Base-by-base conservation (phyloP, 2,888 invertebrate genomes). In the Glaucopsyche alexis region DNA sequence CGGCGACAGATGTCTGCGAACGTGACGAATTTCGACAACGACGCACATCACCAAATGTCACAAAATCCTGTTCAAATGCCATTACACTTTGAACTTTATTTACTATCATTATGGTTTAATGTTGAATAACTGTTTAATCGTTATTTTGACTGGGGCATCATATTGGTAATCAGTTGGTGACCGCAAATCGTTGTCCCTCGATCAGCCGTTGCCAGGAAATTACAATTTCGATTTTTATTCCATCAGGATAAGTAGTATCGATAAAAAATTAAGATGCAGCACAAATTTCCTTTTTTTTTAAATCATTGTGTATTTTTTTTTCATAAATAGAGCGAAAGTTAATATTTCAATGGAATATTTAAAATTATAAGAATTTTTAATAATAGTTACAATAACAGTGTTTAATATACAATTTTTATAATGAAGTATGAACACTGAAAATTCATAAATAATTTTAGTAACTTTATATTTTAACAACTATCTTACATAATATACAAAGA, bases 161-260 rank as follows among this genome's bases (percentile, higher is more conserved):
- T 89, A 88, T 88, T 86, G 87, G 91, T 92, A 92, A 92, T 92
- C 90, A 93, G 89, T 82, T 86, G 87, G 90, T 90, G 89, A 93
- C 92, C 92, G 90, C 92, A 93, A 92, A 92, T 92, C 89, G 91
- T 92, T 91, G 92, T 92, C 91, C 91, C 91, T 91, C 90, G 88
- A 91, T 88, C 89, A 85, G 88, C 86, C 88, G 88, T 85, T 87
- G 91, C 87, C 89, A 89, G 91, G 89, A 91, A 92, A 92, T 91
- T 91, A 92, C 90, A 86, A 89, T 88, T 91, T 88, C 87, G 87
- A 90, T 89, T 91, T 91, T 92, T 91, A 87, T 88, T 89, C 87
- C 85, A 88, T 85, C 86, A 86, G 84, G 83, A 83, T 80, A 76
- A 79, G 77, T 81, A 87, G 89, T 85, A 85, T 77, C 83, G 72